Percentiles rank a stretch among this genome's conserved stretches.
phyloP scores from a whole-genome alignment of 2,797 vertebrate species.

The Sebastes baramenuke region DNA sequence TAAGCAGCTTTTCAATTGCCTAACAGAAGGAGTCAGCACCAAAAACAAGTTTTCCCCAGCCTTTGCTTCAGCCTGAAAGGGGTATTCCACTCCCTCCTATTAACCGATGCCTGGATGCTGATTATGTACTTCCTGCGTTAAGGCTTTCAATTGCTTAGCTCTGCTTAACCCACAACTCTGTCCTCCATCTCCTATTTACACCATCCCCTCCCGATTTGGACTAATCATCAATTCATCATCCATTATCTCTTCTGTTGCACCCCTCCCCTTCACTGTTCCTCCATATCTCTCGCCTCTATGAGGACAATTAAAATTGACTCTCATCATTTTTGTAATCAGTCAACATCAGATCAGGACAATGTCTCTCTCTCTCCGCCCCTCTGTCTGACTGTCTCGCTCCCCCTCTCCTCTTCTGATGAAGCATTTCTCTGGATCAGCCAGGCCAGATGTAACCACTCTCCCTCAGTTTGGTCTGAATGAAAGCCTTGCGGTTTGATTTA shows the following conservation, averaged over 20 bases:
- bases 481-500: slow-evolving; percentile 82
- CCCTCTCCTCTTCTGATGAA: slow-evolving; percentile 21
- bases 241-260: slow-evolving; percentile 9
- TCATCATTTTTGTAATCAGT: slow-evolving; percentile 28
- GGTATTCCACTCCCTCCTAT: slow-evolving; percentile 27
- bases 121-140: slow-evolving; percentile 72
- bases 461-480: slow-evolving; percentile 63
- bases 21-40: background rate
- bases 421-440: slow-evolving; percentile 47
- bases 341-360: slow-evolving; percentile 8
- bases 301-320: slow-evolving; percentile 33
- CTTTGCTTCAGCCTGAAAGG: slow-evolving; percentile 1
- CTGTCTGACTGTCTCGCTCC: slow-evolving; percentile 2
- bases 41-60: background rate
- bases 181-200: slow-evolving; percentile 65
- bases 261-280: background rate
- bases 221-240: slow-evolving; percentile 45
- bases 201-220: slow-evolving; percentile 16
- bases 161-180: slow-evolving; percentile 43
- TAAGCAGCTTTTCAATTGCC: background rate
- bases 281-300: slow-evolving; percentile 6
- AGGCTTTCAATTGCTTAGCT: slow-evolving; percentile 66
- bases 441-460: slow-evolving; percentile 67
- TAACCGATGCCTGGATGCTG: slow-evolving; percentile 46
- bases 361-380: background rate